These are phyloP conservation scores for Amazona vittata DNA, from an alignment of 2,113 vertebrate genomes.

Conservation along the genomic window DNA sequence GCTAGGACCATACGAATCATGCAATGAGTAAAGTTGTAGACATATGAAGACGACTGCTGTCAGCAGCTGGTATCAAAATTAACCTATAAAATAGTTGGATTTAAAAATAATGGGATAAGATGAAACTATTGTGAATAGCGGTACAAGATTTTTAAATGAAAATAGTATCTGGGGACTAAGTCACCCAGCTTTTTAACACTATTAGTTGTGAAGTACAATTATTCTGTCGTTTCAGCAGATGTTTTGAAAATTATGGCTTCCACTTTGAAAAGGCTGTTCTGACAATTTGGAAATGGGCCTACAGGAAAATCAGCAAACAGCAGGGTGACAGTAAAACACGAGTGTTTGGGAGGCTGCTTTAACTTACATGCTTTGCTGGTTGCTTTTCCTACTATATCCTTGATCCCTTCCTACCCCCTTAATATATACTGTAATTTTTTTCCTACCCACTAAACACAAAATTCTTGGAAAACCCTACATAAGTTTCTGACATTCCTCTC, in stretches of 20 bases:
- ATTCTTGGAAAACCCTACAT: background rate
- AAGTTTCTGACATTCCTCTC: background rate
- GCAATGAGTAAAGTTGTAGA: background rate
- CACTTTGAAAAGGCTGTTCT: background rate
- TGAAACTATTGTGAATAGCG: background rate
- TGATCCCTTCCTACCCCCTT: background rate
- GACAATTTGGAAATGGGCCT: background rate
- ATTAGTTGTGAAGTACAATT: background rate
- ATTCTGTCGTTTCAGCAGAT: background rate
- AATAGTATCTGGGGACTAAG: background rate
- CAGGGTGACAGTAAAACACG: background rate
- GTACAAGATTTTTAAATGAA: background rate
- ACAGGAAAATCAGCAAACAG: background rate
- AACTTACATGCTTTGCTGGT: background rate
- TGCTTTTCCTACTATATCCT: background rate
- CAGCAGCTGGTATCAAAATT: background rate
- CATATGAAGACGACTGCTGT: fast-evolving
- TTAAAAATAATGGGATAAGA: background rate
- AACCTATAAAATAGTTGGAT: background rate
- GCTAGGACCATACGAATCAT: background rate
- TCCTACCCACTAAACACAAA: background rate
- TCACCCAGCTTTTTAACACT: background rate
- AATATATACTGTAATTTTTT: background rate
- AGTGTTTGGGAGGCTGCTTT: background rate
- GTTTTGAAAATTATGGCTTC: background rate